Percentiles rank a stretch among this genome's conserved stretches.
phyloP scores from a whole-genome alignment of 2,113 vertebrate genomes.

The Panthera leo region DNA sequence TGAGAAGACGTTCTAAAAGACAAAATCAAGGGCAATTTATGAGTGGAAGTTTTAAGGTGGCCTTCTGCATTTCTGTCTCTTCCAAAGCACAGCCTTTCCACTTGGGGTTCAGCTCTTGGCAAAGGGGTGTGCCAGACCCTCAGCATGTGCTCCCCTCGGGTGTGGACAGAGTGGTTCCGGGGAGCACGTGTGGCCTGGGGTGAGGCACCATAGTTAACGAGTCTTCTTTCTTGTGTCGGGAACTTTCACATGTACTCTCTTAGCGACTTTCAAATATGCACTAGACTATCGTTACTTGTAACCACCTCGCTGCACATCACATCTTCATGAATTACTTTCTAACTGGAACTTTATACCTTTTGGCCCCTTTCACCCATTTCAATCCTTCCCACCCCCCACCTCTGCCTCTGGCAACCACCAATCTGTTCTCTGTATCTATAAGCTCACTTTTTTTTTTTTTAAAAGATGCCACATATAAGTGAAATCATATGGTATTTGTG shows the following conservation, averaged over 20 bases:
- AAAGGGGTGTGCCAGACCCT: background rate
- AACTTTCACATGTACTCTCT: background rate
- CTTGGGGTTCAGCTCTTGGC: background rate
- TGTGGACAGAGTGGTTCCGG: too few relatives aligned
- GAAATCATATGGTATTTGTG: background rate
- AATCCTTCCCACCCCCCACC: accelerated
- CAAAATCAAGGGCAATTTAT: background rate
- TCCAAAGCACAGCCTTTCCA: background rate
- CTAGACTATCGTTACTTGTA: background rate
- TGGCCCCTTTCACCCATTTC: background rate
- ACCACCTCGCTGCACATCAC: accelerated
- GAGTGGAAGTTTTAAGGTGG: background rate
- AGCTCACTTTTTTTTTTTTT: background rate
- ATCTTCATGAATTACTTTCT: background rate
- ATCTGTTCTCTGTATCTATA: background rate
- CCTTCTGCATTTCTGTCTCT: background rate
- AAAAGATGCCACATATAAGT: background rate
- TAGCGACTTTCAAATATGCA: background rate
- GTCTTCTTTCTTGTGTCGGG: background rate
- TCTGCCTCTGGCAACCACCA: background rate
- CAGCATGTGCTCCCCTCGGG: background rate
- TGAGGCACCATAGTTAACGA: background rate
- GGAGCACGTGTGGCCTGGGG: too few relatives aligned
- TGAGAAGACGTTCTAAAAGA: background rate
- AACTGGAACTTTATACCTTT: background rate